Percentiles rank a stretch among this genome's conserved stretches.
Evolutionary conservation across 2,888 invertebrate species (phyloP).

Genomic region (Tortricodes alternella): DNA sequence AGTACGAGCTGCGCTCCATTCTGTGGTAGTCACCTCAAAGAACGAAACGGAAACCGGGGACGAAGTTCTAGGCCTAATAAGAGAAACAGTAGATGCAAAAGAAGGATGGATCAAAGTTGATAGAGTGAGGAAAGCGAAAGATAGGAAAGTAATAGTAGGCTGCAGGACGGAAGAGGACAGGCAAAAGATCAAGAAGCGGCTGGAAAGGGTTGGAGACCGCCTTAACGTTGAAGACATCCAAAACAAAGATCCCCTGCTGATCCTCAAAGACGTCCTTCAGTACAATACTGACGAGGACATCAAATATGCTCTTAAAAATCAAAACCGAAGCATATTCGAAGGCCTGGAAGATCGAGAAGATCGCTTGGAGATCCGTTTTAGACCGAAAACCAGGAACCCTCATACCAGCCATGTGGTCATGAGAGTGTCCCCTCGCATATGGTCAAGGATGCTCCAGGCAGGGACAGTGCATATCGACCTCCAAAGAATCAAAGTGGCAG

Average conservation of each 20-base stretch:
- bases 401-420: conserved; percentile 4
- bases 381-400: conserved; percentile 11
- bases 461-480: conserved; percentile 1
- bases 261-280: background rate
- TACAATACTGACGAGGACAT: conserved; percentile 15
- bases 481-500: background rate
- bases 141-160: conserved; percentile 5
- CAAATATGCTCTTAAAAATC: background rate
- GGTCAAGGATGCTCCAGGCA: background rate
- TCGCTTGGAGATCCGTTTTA: background rate
- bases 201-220: background rate
- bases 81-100: conserved; percentile 2
- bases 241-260: conserved; percentile 11
- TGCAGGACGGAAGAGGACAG: conserved; percentile 3
- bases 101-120: background rate
- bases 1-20: too few species aligned
- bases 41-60: conserved; percentile 2
- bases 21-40: background rate
- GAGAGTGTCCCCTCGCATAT: background rate
- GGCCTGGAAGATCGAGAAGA: background rate
- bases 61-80: background rate
- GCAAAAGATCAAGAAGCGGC: conserved; percentile 2
- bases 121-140: background rate
- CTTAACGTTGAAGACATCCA: background rate
- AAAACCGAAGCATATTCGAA: background rate